A percentile compares a stretch with the other conserved stretches of the same genome.
phyloP scores from a whole-genome alignment of 1,140 invertebrate species.

The Manduca sexta region DNA sequence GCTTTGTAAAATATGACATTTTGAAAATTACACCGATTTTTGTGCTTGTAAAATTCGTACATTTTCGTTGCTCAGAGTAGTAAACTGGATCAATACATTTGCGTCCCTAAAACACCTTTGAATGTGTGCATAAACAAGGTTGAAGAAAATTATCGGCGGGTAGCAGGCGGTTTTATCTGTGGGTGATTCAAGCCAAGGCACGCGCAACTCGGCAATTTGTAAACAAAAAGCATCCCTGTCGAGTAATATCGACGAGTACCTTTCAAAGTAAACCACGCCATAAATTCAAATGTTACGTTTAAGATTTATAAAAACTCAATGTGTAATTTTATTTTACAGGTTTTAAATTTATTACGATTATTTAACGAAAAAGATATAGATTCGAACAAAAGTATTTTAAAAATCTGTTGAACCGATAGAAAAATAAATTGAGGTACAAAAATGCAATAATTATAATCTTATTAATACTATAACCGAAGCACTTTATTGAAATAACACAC shows the following conservation, averaged over 20 bases:
- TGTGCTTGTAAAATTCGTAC: too few relatives aligned
- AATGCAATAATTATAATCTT: too few relatives aligned
- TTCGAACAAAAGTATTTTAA: too few relatives aligned
- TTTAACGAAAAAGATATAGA: too few relatives aligned
- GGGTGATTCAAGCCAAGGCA: constrained; percentile 32
- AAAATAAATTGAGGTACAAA: too few relatives aligned
- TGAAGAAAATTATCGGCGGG: constrained; percentile 42
- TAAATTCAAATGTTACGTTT: constrained; percentile 28
- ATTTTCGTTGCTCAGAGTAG: too few relatives aligned
- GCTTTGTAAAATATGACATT: too few relatives aligned
- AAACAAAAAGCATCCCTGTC: constrained; percentile 51
- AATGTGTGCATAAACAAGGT: constrained; percentile 33
- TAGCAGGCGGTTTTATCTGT: constrained; percentile 32
- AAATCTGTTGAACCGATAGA: too few relatives aligned
- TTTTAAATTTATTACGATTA: too few relatives aligned
- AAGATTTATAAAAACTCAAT: constrained; percentile 4
- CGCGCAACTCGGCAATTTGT: constrained; percentile 54
- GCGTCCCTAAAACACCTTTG: constrained; percentile 26
- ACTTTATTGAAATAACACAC: too few relatives aligned
- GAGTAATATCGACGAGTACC: constrained; percentile 47
- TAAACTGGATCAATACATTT: constrained; percentile 31
- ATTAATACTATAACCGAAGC: too few relatives aligned
- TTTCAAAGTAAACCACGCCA: constrained; percentile 36
- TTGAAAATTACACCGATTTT: too few relatives aligned
- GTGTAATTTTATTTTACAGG: neutral